Conservation (phyloP, 2,113 vertebrate species). For the Acanthochromis polyacanthus region DNA sequence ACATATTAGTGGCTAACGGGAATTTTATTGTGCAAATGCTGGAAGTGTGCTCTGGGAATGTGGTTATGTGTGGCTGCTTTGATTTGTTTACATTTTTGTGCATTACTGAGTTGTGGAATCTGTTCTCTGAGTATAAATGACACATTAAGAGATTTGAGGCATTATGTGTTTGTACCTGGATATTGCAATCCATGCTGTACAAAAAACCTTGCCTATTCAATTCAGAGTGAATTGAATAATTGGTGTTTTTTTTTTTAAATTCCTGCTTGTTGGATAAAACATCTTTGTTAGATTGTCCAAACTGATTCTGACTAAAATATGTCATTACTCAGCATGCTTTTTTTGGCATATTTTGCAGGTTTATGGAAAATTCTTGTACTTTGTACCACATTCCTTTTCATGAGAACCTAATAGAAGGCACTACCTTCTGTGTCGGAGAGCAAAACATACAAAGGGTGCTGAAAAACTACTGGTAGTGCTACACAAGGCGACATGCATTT, state of each 20-base stretch:
- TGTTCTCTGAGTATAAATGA: conserved; percentile 1
- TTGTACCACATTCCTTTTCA: background rate
- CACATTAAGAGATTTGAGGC: background rate
- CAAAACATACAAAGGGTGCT: conserved; percentile 41
- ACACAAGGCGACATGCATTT: conserved; percentile 29
- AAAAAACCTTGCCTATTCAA: background rate
- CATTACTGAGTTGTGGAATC: background rate
- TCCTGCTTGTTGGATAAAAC: conserved; percentile 6
- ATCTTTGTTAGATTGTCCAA: conserved; percentile 6
- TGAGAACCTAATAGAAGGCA: background rate
- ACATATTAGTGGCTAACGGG: conserved; percentile 47
- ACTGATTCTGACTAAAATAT: conserved; percentile 3
- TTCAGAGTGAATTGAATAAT: background rate
- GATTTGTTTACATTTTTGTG: conserved; percentile 26
- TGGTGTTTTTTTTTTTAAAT: conserved; percentile 17
- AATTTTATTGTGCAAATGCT: conserved; percentile 35
- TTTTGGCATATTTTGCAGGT: background rate
- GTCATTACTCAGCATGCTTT: conserved; percentile 12
- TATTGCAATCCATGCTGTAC: background rate
- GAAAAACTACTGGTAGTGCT: conserved; percentile 20
- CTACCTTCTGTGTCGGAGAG: conserved; percentile 4
- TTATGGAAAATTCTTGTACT: background rate
- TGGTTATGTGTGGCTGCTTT: conserved; percentile 31
- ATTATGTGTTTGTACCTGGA: background rate
- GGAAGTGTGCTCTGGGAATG: conserved; percentile 35